phyloP scores from a whole-genome alignment of 2,113 vertebrate genomes.

The Nematolebias whitei region DNA sequence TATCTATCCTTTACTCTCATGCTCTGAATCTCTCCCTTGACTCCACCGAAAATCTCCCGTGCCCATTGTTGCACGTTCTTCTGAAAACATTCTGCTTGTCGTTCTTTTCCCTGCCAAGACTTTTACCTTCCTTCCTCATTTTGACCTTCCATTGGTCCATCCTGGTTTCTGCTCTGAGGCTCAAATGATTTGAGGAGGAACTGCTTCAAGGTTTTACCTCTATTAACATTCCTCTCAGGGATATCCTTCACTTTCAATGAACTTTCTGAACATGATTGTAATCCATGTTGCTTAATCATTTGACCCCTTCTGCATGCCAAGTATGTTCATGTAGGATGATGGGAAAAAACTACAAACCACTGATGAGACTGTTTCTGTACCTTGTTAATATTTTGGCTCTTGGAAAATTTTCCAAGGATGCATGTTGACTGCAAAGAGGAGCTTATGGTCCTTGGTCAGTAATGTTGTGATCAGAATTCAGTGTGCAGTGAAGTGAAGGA shows the following conservation, averaged over 20 bases:
- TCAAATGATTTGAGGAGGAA: conserved; percentile 47
- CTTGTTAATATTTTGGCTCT: conserved; percentile 1
- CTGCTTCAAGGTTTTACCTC: conserved; percentile 41
- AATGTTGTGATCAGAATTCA: neutral
- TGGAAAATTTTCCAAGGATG: neutral
- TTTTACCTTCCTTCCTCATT: conserved; percentile 19
- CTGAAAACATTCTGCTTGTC: neutral
- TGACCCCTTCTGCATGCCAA: conserved; percentile 31
- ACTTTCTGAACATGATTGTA: conserved; percentile 45
- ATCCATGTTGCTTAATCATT: conserved; percentile 68
- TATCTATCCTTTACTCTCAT: conserved; percentile 14
- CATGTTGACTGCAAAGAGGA: neutral
- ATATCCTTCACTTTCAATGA: conserved; percentile 71
- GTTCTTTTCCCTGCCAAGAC: neutral
- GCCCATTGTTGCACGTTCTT: too few relatives aligned
- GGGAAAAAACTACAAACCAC: too few relatives aligned
- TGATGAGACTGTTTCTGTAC: too few relatives aligned
- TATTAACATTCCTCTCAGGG: conserved; percentile 74
- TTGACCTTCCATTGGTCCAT: conserved; percentile 22
- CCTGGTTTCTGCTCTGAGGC: conserved; percentile 27
- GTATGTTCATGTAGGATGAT: too few relatives aligned
- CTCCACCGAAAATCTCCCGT: conserved; percentile 12
- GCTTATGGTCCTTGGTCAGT: neutral
- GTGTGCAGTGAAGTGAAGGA: neutral
- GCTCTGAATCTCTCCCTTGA: conserved; percentile 1